Percentiles rank a stretch among this genome's conserved stretches.
These are phyloP conservation scores for Cyanoramphus novaezelandiae DNA, from an alignment of 2,113 vertebrate species.

Conservation along the genomic window DNA sequence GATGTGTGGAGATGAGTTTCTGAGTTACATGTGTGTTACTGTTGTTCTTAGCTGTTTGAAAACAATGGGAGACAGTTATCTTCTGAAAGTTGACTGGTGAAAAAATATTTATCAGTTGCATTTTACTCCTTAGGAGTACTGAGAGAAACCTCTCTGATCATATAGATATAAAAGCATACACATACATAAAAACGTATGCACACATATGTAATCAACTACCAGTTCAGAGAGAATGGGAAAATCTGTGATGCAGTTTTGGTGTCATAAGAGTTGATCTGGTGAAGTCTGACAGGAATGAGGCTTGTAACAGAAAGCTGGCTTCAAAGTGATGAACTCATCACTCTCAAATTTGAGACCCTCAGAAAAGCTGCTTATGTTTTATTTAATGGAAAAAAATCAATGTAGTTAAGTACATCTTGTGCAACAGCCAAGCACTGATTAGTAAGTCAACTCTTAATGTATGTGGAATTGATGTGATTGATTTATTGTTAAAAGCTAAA, in stretches of 20 bases:
- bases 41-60: not conserved
- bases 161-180: not conserved
- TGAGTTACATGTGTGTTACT: not conserved
- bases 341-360: not conserved
- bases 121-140: not conserved
- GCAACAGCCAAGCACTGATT: not conserved
- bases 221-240: not conserved
- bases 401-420: not conserved
- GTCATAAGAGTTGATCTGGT: not conserved
- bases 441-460: not conserved
- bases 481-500: not conserved
- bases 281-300: not conserved
- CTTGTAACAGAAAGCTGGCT: not conserved
- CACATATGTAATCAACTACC: not conserved
- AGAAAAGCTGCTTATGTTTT: not conserved
- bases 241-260: not conserved
- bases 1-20: accelerated
- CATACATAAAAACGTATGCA: not conserved
- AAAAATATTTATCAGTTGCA: not conserved
- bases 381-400: not conserved
- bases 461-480: not conserved
- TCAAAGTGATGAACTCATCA: not conserved
- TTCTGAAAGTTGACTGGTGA: not conserved
- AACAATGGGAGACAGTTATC: not conserved
- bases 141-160: not conserved